Evolutionary conservation across 2,113 vertebrate species (phyloP), one percentile per base, ranked within the genome.

Genomic region (Irena cyanogastra): DNA sequence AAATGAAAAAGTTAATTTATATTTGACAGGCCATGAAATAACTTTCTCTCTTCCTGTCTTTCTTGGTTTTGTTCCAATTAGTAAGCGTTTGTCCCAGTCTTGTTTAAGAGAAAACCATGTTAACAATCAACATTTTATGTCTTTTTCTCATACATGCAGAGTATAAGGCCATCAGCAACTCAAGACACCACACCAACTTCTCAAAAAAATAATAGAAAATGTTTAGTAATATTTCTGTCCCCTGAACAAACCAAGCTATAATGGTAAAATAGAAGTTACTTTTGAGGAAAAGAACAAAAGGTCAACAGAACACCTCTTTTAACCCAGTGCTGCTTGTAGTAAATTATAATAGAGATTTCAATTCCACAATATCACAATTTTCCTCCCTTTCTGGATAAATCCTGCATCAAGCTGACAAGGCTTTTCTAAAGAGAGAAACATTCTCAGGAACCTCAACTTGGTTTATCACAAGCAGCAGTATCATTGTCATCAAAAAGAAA

Each of bases 1-100:
- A 89, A 96, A 78, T 81, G 18, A 90, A 87, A 57, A 89, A 44
- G 28, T 87, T 90, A 64, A 82, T 81, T 92, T 81, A 93, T 78
- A 85, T 91, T 74, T 74, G 31, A 82, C 4, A 6, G 72, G 77
- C 72, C 52, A 91, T 61, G 65, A 87, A 93, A 71, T 83, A 95
- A 92, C 54, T 86, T 89, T 70, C 30, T 88, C 31, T 65, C 59
- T 80, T 69, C 39, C 61, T 50, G 33, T 54, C 54, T 70, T 63
- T 90, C 57, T 84, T 87, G 53, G 52, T 91, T 64, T 78, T 2
- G 1, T 61, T 96, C 61, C 49, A 94, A 11, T 79, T 57, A 76
- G 41, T 33, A 44, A 57, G 60, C 80, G 81, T 54, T 89, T 74
- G 53, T 30, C 53, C 42, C 35, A 83, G n/a, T 39, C 61, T 69